phyloP scores from a whole-genome alignment of 2,797 vertebrate genomes.

The Champsocephalus gunnari region DNA sequence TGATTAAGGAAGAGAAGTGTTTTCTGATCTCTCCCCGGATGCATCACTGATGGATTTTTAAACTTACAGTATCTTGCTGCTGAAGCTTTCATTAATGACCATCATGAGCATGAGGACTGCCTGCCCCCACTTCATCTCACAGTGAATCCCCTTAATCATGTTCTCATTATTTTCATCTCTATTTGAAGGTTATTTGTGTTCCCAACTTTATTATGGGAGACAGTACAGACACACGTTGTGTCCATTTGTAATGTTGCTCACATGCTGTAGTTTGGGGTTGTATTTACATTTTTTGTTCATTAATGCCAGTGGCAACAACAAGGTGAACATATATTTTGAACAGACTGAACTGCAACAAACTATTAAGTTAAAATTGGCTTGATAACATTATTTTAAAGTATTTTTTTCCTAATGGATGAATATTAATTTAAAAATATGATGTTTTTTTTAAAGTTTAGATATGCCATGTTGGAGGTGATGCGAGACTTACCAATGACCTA shows the following conservation, averaged over 20 bases:
- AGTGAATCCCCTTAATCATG: slow-evolving; percentile 15
- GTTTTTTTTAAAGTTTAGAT: too few relatives aligned
- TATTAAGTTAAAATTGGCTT: background rate
- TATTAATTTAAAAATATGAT: too few relatives aligned
- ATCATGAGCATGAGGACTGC: slow-evolving; percentile 3
- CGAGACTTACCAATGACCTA: too few relatives aligned
- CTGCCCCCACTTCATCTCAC: background rate
- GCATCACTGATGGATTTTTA: slow-evolving; percentile 29
- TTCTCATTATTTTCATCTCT: slow-evolving; percentile 28
- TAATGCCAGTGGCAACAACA: too few relatives aligned
- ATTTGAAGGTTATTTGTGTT: slow-evolving; percentile 25
- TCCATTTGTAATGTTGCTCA: background rate
- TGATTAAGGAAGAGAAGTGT: background rate
- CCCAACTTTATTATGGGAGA: slow-evolving; percentile 3
- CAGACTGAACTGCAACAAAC: background rate
- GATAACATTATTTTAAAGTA: too few relatives aligned
- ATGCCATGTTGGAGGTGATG: too few relatives aligned
- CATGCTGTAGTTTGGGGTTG: background rate
- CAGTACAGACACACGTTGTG: background rate
- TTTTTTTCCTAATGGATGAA: too few relatives aligned
- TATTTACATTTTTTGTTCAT: too few relatives aligned
- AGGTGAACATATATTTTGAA: background rate
- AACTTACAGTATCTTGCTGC: background rate
- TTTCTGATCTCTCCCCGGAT: background rate
- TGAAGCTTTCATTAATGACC: slow-evolving; percentile 33